Percentiles rank a stretch among this genome's conserved stretches.
Evolutionary conservation across 2,888 invertebrate genomes (phyloP).

Genomic region (Stenchaetothrips biformis): DNA sequence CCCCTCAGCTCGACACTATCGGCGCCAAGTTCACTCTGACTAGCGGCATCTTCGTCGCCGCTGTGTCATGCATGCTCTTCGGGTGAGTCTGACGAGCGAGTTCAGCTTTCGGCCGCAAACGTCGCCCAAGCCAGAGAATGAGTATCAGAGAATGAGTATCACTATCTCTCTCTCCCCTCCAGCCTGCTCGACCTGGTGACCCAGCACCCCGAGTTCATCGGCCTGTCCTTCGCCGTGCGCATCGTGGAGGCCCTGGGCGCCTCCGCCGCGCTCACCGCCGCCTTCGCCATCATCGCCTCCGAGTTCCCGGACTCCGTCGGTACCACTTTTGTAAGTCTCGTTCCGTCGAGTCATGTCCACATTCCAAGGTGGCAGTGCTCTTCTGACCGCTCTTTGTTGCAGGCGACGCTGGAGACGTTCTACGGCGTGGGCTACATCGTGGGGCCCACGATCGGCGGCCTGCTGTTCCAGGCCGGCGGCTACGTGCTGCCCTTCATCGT

Average conservation of each 20-base stretch:
- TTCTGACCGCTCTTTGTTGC: slow-evolving; percentile 31
- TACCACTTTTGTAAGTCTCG: slow-evolving; percentile 49
- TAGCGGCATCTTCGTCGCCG: slow-evolving; percentile 48
- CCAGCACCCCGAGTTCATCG: slow-evolving; percentile 44
- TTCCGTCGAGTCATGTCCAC: not conserved
- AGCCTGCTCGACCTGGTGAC: slow-evolving; percentile 42
- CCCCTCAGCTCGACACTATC: slow-evolving; percentile 45
- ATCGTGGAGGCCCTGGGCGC: slow-evolving; percentile 49
- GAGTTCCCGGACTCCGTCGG: slow-evolving; percentile 50
- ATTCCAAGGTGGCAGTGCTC: not conserved
- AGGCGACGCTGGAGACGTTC: slow-evolving; percentile 46
- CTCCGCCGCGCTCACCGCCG: slow-evolving; percentile 45
- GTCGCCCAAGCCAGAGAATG: not conserved
- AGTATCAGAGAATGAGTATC: not conserved
- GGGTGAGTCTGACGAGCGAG: slow-evolving; percentile 44
- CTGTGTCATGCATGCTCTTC: slow-evolving; percentile 48
- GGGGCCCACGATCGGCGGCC: slow-evolving; percentile 45
- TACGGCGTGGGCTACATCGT: slow-evolving; percentile 46
- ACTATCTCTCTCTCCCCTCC: slow-evolving; percentile 27
- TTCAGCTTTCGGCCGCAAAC: not conserved
- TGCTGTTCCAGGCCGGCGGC: slow-evolving; percentile 46
- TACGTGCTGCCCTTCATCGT: slow-evolving; percentile 49
- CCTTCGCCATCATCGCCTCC: slow-evolving; percentile 49
- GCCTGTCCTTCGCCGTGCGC: slow-evolving; percentile 47
- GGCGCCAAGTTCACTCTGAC: slow-evolving; percentile 48